Evolutionary conservation across 2,113 vertebrate genomes (phyloP), one percentile per base, ranked within the genome.

Genomic region (Urocitellus parryii): DNA sequence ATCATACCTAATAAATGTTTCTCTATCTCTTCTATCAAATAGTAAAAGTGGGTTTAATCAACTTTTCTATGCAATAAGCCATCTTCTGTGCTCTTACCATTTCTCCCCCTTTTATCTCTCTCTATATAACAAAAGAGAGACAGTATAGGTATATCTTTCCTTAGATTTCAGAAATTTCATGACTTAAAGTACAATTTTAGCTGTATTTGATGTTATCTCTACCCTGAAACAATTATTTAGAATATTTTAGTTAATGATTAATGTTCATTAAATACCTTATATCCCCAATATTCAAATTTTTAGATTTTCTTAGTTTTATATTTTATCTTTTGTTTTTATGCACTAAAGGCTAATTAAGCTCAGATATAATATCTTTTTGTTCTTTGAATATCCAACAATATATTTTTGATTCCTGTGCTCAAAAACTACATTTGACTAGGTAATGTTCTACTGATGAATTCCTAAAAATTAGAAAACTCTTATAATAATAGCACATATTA

Each of bases 141-240:
- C 1, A 93, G 37, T 48, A 65, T 16, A 63, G 27, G 63, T 37
- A 80, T 56, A n/a, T 29, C 4, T 39, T 65, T 88, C 14, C 7
- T 0, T 25, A 91, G 88, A 68, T 85, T 58, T 48, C 61, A 76
- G 53, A 58, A 37, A 65, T 84, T 56, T 80, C 17, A 7, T 11
- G 9, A 32, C 25, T 85, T 80, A 42, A 79, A 81, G 25, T 83
- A 37, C 84, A 7, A 90, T 90, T 94, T 96, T 92, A 65, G 27
- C 58, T 65, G 6, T 72, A 93, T 96, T 95, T 91, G 37, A 91
- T 63, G 24, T 92, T 86, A 0, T 88, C 12, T 48, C 20, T 24
- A 91, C 16, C 56, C 58, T 14, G 1, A 95, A 93, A 88, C 4
- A 81, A 53, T 58, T 80, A 83, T 70, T 91, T 85, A 85, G 1